Evolutionary conservation across 2,888 invertebrate genomes (phyloP), one percentile per base, ranked within the genome.

Genomic region (Agrochola lota): DNA sequence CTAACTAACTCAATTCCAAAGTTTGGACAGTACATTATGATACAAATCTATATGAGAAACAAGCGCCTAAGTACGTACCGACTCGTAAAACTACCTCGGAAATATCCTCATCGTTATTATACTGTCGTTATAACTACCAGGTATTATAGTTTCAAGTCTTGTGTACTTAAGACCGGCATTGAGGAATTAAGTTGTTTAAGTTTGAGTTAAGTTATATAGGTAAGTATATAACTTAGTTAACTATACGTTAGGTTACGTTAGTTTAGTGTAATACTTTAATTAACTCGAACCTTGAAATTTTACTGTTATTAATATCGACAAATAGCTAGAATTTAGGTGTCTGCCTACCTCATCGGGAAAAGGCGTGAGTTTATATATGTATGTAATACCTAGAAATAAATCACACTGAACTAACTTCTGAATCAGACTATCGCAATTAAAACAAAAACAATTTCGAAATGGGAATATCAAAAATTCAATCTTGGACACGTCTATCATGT

Each of bases 61-160:
- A 71, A 67, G 57, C 2, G 2, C 1, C n/a, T 60, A 73, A 66
- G 60, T 60, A 49, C n/a, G 6, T 49, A 9, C 40, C 26, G 6
- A 49, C 20, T 20, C 8, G 23, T 12, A 30, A 26, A 64, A 66
- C 55, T 67, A 66, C 0, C 5, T 68, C n/a, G 20, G 20, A 20
- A 49, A 46, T 30, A 62, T 70, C 68, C 26, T 11, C 52, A 30
- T 0, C 17, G 67, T 63, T 52, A 85, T 85, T 81, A 85, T 72
- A 81, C 67, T 72, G 70, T 70, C 83, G 69, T 81, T 75, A 30
- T 40, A 85, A 72, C 71, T 26, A 49, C 0, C n/a, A 62, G 46
- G 71, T 60, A 71, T 71, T 49, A 84, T n/a, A 62, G 73, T 67
- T 73, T 43, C 5, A 49, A 46, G 81, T 60, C 71, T 79, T 84